Percentiles rank a stretch among this genome's conserved stretches.
Conservation (phyloP, 2,888 invertebrate species). For the Andrena minutula region DNA sequence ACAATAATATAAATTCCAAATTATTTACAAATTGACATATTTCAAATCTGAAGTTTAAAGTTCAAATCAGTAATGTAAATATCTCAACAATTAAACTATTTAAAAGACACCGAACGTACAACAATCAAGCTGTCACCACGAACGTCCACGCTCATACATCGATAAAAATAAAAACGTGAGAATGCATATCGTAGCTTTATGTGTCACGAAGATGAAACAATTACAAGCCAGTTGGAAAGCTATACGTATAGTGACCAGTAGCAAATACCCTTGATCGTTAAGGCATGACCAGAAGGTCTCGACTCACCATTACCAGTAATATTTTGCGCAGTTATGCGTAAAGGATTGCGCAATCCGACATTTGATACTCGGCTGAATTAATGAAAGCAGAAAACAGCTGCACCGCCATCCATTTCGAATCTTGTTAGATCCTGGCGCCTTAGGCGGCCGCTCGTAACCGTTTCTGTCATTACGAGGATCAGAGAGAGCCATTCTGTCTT, state of each 20-base stretch:
- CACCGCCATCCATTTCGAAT: constrained; percentile 17
- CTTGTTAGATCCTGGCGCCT: constrained; percentile 24
- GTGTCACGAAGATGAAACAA: no score
- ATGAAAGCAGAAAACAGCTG: constrained; percentile 6
- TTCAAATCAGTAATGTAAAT: no score
- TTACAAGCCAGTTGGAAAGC: no score
- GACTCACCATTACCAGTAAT: not conserved
- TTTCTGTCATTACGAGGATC: constrained; percentile 62
- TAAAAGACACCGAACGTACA: no score
- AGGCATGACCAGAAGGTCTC: not conserved
- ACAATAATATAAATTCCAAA: no score
- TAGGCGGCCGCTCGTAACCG: constrained; percentile 51
- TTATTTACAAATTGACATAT: no score
- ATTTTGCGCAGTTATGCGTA: not conserved
- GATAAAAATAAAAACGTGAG: no score
- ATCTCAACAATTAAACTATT: no score
- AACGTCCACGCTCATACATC: no score
- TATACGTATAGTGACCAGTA: not conserved
- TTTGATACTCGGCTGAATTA: constrained; percentile 13
- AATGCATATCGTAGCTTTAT: no score
- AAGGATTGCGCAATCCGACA: not conserved
- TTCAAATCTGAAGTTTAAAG: no score
- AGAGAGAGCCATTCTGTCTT: constrained; percentile 54
- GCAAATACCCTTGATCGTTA: not conserved
- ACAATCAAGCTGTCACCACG: no score